phyloP scores from a whole-genome alignment of 2,797 vertebrate genomes.

The Etheostoma nigrum region DNA sequence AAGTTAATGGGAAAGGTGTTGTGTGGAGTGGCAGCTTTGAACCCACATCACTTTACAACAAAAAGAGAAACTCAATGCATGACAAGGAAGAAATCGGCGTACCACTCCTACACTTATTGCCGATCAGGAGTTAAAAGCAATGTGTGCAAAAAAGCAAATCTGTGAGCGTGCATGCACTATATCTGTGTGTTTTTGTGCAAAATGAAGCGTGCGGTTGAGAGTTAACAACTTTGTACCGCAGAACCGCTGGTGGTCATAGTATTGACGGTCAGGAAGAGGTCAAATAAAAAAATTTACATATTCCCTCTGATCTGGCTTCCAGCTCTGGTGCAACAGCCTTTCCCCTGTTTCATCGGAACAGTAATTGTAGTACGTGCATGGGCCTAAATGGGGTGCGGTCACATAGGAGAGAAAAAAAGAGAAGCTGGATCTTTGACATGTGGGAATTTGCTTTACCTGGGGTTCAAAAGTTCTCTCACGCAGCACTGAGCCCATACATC shows the following conservation, averaged over 20 bases:
- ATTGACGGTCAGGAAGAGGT: constrained; percentile 52
- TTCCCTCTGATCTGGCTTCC: constrained; percentile 57
- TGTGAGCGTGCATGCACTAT: not conserved
- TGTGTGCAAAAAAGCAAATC: not conserved
- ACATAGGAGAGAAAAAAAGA: constrained; percentile 14
- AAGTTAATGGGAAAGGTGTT: constrained; percentile 60
- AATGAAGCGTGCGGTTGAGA: constrained; percentile 1
- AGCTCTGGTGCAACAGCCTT: constrained; percentile 50
- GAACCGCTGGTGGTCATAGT: constrained; percentile 27
- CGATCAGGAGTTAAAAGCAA: not conserved
- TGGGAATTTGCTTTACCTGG: constrained; percentile 77
- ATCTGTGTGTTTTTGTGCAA: not conserved
- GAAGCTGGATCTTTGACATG: constrained; percentile 60
- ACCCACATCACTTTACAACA: constrained; percentile 57
- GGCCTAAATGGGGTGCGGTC: constrained; percentile 67
- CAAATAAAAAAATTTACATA: constrained; percentile 52
- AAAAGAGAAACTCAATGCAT: constrained; percentile 50
- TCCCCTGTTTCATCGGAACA: constrained; percentile 56
- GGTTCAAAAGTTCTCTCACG: constrained; percentile 70
- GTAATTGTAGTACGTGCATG: constrained; percentile 63
- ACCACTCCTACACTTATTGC: constrained; percentile 2
- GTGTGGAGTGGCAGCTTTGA: constrained; percentile 22
- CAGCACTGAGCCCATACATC: constrained; percentile 35
- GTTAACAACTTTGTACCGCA: constrained; percentile 6
- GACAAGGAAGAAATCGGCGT: constrained; percentile 30